Base-by-base conservation (phyloP, 2,113 vertebrate genomes). In the Cavia aperea region DNA sequence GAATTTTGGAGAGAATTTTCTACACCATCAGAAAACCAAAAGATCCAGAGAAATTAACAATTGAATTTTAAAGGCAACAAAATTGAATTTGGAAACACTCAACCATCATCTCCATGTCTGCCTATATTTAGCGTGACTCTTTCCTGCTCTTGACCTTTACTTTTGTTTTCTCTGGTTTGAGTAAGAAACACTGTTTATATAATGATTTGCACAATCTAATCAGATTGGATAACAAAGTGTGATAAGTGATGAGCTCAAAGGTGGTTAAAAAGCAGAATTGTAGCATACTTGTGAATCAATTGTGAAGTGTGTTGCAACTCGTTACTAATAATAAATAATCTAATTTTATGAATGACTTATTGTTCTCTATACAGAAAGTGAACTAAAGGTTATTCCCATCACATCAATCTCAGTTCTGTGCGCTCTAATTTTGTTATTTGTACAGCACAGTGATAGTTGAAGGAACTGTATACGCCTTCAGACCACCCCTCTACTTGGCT, bases 131-230 rank as follows among this genome's bases (percentile, higher is more conserved):
- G 89, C 39, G 24, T 49, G 62, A 33, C 29, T 82, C 54, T 68
- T 85, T 87, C 58, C 90, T 93, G 75, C 43, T 90, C 49, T 93
- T 60, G 24, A 29, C 58, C 49, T 86, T 70, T 54, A 10, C 13
- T 6, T 21, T 62, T 36, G 14, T 88, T 66, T 91, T 43, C 56
- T 92, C 16, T 85, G 85, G 33, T 49, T 94, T 79, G 46, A 72
- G 24, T 26, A 58, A 36, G 68, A 82, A 93, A 29, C 31, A 46
- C 65, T 87, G 21, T 73, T 95, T 89, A 58, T 39, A 29, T 0
- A 66, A 46, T 58, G 77, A 93, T n/a, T 65, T 88, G 49, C 87
- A 24, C 4, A 46, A 83, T 78, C 72, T 81, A 73, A 36, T 81
- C 87, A 66, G 81, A 91, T 91, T 78, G 68, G 36, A 68, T 56